phyloP scores from a whole-genome alignment of 1,140 invertebrate species.

The Lamellibrachia luymesi region DNA sequence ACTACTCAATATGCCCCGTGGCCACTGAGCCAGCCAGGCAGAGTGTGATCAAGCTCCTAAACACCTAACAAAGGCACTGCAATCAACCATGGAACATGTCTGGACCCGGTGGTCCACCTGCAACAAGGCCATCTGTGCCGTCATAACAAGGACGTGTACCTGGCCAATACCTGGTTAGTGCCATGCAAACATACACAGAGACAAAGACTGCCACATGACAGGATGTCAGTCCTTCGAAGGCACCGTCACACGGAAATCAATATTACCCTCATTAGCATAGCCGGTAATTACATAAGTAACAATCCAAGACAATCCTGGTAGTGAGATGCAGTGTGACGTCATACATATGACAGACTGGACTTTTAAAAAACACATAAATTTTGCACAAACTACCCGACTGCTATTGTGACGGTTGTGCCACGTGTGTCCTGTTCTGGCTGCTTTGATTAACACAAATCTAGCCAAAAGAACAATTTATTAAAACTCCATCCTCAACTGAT shows the following conservation, averaged over 20 bases:
- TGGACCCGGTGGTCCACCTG: neutral
- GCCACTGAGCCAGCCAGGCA: too few relatives aligned
- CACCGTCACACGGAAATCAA: neutral
- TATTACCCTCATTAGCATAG: neutral
- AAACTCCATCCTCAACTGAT: too few relatives aligned
- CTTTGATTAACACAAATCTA: too few relatives aligned
- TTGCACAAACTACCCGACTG: neutral
- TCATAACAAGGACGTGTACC: neutral
- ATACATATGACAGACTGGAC: neutral
- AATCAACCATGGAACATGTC: neutral
- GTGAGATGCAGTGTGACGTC: too few relatives aligned
- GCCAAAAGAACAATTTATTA: too few relatives aligned
- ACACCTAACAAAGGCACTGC: neutral
- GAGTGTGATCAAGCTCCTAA: neutral
- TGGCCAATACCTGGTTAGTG: neutral
- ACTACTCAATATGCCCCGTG: neutral
- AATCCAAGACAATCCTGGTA: neutral
- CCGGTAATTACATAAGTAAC: neutral
- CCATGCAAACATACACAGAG: neutral
- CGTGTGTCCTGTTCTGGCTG: too few relatives aligned
- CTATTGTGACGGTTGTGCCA: too few relatives aligned
- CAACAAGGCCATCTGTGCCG: neutral
- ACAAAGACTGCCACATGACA: neutral
- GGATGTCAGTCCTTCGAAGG: neutral
- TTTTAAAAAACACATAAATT: neutral